Base-by-base conservation (phyloP, 2,113 vertebrate genomes). In the Chionodraco myersi region DNA sequence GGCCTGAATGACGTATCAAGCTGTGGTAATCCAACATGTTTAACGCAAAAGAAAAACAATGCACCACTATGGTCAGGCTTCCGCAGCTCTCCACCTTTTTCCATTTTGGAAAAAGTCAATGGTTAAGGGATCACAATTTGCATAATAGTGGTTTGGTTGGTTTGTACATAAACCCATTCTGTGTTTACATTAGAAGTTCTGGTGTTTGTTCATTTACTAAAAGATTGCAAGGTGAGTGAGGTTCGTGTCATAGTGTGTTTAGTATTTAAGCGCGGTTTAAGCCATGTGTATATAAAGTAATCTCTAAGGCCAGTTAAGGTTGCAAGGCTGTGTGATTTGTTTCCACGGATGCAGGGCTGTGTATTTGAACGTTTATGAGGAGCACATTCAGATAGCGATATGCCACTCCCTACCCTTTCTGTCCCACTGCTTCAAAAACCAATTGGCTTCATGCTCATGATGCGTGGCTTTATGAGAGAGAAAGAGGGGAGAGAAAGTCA, bases 371-470 rank as follows among this genome's bases (percentile, higher is more conserved):
- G 48, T 72, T 62, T 23, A 59, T 51, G 36, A 16, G 6, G 10
- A 60, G 72, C 47, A 74, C 49, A 58, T 86, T 80, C 65, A 57
- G 36, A 45, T 54, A 51, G 47, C 70, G 23, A 75, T 61, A 87
- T 84, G 82, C 86, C 84, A 88, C 87, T 89, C 90, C 88, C 83
- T 87, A 64, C 68, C 49, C 64, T 70, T 62, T 56, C 71, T 81
- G 64, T 75, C 79, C 83, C 60, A 45, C 72, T 75, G 72, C 74
- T 82, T 82, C 57, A 78, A 71, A 92, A 88, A 75, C 90, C 93
- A 92, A 91, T 92, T 53, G 83, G 86, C 86, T 71, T 83, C 86
- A 69, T 84, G 79, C 90, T 88, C 72, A 49, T 74, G 83, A 85
- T 89, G 84, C 79, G 16, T 86, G 76, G 41, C 82, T 92, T 90